A percentile compares a stretch with the other conserved stretches of the same genome.
Evolutionary conservation across 2,888 invertebrate genomes (phyloP).

Genomic region (Anaspis maculata): DNA sequence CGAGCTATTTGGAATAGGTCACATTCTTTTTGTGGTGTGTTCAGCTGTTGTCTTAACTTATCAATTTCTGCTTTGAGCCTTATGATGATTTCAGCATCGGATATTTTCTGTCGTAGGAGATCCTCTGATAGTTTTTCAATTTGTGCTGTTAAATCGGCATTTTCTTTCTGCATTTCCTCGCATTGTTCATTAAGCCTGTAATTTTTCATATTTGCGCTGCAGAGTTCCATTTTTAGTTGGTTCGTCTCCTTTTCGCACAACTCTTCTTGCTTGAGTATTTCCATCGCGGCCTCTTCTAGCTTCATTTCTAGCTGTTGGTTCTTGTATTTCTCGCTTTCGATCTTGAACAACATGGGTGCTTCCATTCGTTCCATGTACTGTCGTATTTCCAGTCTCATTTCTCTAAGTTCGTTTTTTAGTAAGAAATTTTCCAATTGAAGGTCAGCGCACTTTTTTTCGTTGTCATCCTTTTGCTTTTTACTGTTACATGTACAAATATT

Average conservation of each 20-base stretch:
- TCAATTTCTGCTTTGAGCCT: slow-evolving; percentile 12
- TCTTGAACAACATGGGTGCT: slow-evolving; percentile 31
- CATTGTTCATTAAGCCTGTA: slow-evolving; percentile 31
- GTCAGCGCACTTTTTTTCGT: slow-evolving; percentile 13
- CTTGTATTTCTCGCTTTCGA: slow-evolving; percentile 25
- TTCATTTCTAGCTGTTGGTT: slow-evolving; percentile 30
- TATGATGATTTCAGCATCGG: slow-evolving; percentile 35
- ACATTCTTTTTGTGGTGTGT: slow-evolving; percentile 2
- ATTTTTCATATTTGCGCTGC: slow-evolving; percentile 28
- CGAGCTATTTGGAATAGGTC: slow-evolving; percentile 30
- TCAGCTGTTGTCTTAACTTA: neutral
- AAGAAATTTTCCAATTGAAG: slow-evolving; percentile 30
- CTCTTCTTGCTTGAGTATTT: slow-evolving; percentile 21
- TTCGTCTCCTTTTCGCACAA: slow-evolving; percentile 26
- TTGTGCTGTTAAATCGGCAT: slow-evolving; percentile 29
- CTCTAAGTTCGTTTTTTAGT: slow-evolving; percentile 33
- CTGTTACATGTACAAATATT: too few species aligned
- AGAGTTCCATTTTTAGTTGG: slow-evolving; percentile 30
- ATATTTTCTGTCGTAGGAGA: slow-evolving; percentile 37
- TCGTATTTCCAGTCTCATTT: slow-evolving; percentile 33
- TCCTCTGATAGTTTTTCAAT: slow-evolving; percentile 38
- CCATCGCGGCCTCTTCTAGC: slow-evolving; percentile 23
- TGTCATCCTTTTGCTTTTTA: slow-evolving; percentile 1
- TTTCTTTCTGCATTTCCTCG: slow-evolving; percentile 26
- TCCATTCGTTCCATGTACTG: slow-evolving; percentile 35